A percentile compares a stretch with the other conserved stretches of the same genome.
Evolutionary conservation across 2,113 vertebrate species (phyloP).

Genomic region (Hiodon tergisus): DNA sequence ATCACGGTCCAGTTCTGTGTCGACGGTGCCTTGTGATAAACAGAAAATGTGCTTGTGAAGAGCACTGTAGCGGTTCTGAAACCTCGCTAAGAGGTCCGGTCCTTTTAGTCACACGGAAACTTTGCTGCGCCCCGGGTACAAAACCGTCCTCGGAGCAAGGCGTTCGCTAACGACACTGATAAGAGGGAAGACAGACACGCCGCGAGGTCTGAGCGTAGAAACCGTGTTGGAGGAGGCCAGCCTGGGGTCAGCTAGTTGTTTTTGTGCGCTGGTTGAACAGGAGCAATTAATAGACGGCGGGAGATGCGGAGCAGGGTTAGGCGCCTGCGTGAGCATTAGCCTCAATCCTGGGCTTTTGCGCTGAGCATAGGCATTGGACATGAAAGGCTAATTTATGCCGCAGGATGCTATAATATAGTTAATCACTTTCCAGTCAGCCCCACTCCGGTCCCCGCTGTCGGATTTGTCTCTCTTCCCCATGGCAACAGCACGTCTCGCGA

Average conservation of each 20-base stretch:
- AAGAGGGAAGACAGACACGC: slow-evolving; percentile 33
- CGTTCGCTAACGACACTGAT: slow-evolving; percentile 21
- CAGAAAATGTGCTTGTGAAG: too few species aligned
- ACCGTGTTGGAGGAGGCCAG: slow-evolving; percentile 40
- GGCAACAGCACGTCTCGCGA: slow-evolving; percentile 16
- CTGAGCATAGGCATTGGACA: slow-evolving; percentile 10
- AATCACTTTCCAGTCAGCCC: slow-evolving; percentile 25
- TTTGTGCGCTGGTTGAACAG: slow-evolving; percentile 33
- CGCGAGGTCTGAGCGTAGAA: slow-evolving; percentile 35
- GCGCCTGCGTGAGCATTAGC: neutral
- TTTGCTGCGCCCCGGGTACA: neutral
- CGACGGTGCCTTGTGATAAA: too few species aligned
- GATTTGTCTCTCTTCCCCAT: slow-evolving; percentile 11
- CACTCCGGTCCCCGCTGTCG: neutral
- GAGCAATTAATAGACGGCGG: slow-evolving; percentile 45
- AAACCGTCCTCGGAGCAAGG: neutral
- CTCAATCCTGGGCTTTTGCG: neutral
- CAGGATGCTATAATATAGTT: slow-evolving; percentile 25
- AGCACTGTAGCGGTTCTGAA: too few species aligned
- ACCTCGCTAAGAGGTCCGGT: too few species aligned
- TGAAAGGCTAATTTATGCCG: slow-evolving; percentile 15
- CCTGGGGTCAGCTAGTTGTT: slow-evolving; percentile 50
- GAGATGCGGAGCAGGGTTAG: slow-evolving; percentile 21
- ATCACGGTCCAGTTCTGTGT: too few species aligned
- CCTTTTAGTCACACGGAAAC: too few species aligned